These are phyloP conservation scores for Coregonus suidteri DNA, from an alignment of 2,797 vertebrate genomes.

Conservation along the genomic window DNA sequence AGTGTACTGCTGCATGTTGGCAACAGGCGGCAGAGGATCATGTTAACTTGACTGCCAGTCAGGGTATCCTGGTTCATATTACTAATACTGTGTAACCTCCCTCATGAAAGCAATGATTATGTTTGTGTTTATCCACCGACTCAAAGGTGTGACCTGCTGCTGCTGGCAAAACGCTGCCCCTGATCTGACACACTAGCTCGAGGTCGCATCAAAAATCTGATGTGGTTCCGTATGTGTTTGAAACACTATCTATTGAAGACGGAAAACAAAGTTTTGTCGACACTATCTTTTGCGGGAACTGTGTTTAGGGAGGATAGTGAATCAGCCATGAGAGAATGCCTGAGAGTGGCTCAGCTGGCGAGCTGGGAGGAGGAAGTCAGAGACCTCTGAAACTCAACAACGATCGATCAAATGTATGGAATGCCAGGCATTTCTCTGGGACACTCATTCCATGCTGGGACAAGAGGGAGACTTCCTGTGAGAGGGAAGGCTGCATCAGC, in stretches of 20 bases:
- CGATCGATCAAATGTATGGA: neutral
- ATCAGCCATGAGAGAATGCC: neutral
- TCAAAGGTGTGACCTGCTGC: neutral
- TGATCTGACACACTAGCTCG: neutral
- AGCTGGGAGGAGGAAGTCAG: neutral
- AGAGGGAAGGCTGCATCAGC: neutral
- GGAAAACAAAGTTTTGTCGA: neutral
- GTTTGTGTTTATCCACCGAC: neutral
- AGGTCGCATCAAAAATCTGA: neutral
- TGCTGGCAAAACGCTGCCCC: neutral
- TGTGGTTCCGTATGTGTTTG: neutral
- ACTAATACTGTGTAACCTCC: neutral
- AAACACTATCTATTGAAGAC: neutral
- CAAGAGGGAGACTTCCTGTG: neutral
- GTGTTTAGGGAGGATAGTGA: neutral
- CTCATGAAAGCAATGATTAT: neutral
- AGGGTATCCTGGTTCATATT: slow-evolving; percentile 1
- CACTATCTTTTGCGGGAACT: neutral
- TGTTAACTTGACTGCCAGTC: neutral
- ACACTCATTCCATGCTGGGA: neutral
- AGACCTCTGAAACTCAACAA: slow-evolving; percentile 4
- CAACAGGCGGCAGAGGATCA: neutral
- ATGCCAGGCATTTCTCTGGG: neutral
- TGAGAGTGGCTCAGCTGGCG: neutral
- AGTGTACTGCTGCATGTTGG: neutral